A percentile compares a stretch with the other conserved stretches of the same genome.
Evolutionary conservation across 1,140 invertebrate species (phyloP).

Genomic region (Cylas formicarius): DNA sequence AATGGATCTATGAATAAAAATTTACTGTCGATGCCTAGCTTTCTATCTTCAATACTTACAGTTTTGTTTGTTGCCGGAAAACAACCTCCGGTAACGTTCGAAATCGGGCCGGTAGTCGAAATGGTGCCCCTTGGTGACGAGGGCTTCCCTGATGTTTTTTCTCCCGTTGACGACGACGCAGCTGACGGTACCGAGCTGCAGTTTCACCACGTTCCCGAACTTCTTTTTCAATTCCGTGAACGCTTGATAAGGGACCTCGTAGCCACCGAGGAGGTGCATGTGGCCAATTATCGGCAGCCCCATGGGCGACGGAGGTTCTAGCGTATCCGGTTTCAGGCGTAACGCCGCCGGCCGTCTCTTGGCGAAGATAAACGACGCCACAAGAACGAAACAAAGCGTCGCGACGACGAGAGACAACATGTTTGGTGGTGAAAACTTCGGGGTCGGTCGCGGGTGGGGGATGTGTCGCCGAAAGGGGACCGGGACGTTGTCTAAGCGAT

Average conservation of each 20-base stretch:
- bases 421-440: no score
- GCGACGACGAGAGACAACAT: no score
- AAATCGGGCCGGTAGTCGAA: slow-evolving; percentile 64
- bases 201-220: slow-evolving; percentile 50
- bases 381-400: no score
- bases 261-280: slow-evolving; percentile 51
- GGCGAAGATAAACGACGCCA: no score
- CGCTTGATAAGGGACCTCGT: slow-evolving; percentile 57
- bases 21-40: no score
- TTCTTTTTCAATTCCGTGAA: slow-evolving; percentile 49
- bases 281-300: slow-evolving; percentile 55
- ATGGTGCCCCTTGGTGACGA: slow-evolving; percentile 52
- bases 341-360: neutral
- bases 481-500: no score
- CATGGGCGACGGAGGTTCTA: slow-evolving; percentile 49
- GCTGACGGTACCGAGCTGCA: slow-evolving; percentile 53
- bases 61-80: slow-evolving; percentile 59
- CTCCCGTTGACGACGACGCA: slow-evolving; percentile 58
- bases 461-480: no score
- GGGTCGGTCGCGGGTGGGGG: no score
- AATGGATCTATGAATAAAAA: no score
- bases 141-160: slow-evolving; percentile 56
- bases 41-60: slow-evolving; percentile 50
- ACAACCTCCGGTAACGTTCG: slow-evolving; percentile 54
- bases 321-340: slow-evolving; percentile 6